Evolutionary conservation across 2,797 vertebrate genomes (phyloP).

Genomic region (Nasua narica): DNA sequence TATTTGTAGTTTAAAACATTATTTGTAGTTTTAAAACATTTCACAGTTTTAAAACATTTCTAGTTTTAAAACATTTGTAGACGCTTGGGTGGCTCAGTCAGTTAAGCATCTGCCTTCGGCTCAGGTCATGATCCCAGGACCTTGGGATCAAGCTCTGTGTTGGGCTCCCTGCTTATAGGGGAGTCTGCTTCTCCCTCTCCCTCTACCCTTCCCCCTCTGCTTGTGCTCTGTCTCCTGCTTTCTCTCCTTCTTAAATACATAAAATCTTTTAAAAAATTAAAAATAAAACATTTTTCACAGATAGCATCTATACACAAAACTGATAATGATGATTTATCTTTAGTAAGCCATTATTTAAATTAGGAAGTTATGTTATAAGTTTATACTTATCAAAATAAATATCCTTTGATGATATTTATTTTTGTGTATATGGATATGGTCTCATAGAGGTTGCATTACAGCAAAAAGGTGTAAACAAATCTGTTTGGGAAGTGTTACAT

Average conservation of each 20-base stretch:
- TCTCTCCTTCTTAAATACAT: background rate
- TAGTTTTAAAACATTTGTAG: background rate
- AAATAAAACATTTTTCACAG: background rate
- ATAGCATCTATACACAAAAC: background rate
- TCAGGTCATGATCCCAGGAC: no score
- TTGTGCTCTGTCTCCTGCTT: background rate
- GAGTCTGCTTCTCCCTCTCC: background rate
- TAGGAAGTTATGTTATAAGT: background rate
- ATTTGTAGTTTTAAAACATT: no score
- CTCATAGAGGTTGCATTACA: background rate
- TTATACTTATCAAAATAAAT: background rate
- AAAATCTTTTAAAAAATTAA: background rate
- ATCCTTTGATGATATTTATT: background rate
- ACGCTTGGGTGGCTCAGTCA: no score
- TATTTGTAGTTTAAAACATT: no score
- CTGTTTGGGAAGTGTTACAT: background rate
- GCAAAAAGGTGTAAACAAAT: background rate
- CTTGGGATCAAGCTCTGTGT: no score
- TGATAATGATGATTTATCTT: background rate
- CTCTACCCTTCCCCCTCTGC: background rate
- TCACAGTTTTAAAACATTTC: background rate
- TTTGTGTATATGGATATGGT: background rate
- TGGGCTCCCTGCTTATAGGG: no score
- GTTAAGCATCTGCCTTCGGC: no score
- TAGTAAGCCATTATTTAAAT: background rate